Base-by-base conservation (phyloP, 2,888 invertebrate genomes). In the Morpho achilles region DNA sequence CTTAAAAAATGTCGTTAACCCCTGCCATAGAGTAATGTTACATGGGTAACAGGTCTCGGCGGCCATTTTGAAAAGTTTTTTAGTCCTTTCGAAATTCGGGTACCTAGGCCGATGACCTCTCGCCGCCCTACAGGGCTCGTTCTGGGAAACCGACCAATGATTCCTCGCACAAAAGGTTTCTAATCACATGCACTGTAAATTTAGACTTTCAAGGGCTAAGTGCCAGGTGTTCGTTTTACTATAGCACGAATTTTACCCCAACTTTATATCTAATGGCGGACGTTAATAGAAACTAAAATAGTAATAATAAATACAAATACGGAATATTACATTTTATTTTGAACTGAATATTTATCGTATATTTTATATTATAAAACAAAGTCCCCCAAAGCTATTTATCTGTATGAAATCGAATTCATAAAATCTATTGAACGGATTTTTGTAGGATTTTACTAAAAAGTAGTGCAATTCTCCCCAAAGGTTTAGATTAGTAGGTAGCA, bases 1-100 rank as follows among this genome's bases (percentile, higher is more conserved):
- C 55, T 47, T 56, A 56, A 58, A 58, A 69, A 82, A 80, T 74
- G 84, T 87, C 84, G 57, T 50, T 67, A 61, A 71, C 76, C 73
- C 69, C 89, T 87, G 86, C 69, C 88, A 89, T 90, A 90, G 90
- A 89, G 88, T 89, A 89, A 88, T 88, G 87, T 90, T 88, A 87
- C 89, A 82, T 78, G 80, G 70, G 84, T 84, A 88, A 87, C 89
- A 81, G 88, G 89, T 89, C 87, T 77, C 73, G 62, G 69, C 76
- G 82, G 73, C 88, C 88, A 88, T 88, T 88, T 82, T 89, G 84
- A 74, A 84, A 82, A 76, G 76, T 82, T 87, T 74, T 86, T 90
- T 90, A 88, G 85, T 84, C 84, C 88, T 88, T 87, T 87, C 88
- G 88, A 89, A 89, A 81, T 90, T 90, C 84, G 90, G 87, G 80